Base-by-base conservation (phyloP, 2,113 vertebrate genomes). In the Anolis sagrei region DNA sequence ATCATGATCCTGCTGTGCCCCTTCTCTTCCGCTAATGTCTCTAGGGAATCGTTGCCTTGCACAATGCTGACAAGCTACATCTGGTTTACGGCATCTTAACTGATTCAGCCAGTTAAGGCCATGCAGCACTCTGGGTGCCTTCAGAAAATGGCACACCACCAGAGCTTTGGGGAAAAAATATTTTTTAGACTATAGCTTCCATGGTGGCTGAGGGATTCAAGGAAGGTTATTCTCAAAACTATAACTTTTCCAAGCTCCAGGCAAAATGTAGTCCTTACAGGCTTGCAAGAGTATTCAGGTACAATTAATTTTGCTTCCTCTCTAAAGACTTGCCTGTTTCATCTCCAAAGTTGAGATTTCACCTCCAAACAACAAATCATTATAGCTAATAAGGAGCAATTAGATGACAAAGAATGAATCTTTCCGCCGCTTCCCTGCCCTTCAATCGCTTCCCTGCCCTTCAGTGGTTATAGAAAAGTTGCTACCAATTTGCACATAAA, bases 391-490 rank as follows among this genome's bases (percentile, higher is more conserved):
- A 13, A 39, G 72, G 58, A 81, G 27, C 83, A 80, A 36, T 48
- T 36, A 44, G 54, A 74, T 32, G 83, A 70, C 23, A 83, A 39
- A 44, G 44, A 75, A 69, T 69, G 27, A 64, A 23, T 36, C 29
- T 69, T 23, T 58, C 32, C 58, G 64, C 66, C 75, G 85, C 2
- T 85, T 84, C 76, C 14, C 62, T 0, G 0, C 29, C 29, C 54
- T 16, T 48, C 44, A n/a, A 44, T 44, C 75, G 85, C 2, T 85
- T 84, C 76, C 14, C 62, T 0, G 0, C 29, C 29, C 54, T 16
- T 48, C 44, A n/a, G 79, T 39, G 36, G 21, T 27, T 1, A 8
- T 88, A 48, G 3, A 77, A 73, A 4, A 5, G 72, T 7, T 1
- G 7, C 32, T 61, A 58, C 6, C 76, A 76, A 44, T 74, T 44